phyloP scores from a whole-genome alignment of 2,797 vertebrate genomes.

The Typhlichthys subterraneus region DNA sequence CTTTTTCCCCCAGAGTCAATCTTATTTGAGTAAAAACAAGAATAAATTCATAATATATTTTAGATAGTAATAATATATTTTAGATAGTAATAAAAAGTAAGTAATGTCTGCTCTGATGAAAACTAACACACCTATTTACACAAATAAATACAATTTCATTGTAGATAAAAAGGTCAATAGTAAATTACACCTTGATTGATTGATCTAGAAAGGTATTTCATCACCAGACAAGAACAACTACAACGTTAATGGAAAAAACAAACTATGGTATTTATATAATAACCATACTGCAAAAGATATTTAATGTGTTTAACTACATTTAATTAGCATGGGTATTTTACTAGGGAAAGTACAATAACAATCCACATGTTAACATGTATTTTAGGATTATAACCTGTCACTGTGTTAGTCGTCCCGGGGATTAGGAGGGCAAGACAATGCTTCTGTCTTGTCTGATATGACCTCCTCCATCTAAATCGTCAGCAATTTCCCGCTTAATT shows the following conservation, averaged over 20 bases:
- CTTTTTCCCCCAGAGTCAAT: neutral
- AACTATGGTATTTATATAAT: slow-evolving; percentile 1
- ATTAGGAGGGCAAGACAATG: slow-evolving; percentile 73
- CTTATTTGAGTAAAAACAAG: neutral
- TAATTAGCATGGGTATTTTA: neutral
- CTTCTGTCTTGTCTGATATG: slow-evolving; percentile 80
- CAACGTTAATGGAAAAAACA: too few species aligned
- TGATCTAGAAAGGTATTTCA: slow-evolving; percentile 45
- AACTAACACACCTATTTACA: too few species aligned
- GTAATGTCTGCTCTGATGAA: neutral
- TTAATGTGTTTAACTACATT: too few species aligned
- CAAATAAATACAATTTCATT: too few species aligned
- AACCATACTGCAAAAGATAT: slow-evolving; percentile 37
- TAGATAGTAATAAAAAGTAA: neutral
- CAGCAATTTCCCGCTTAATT: slow-evolving; percentile 84
- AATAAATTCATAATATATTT: neutral
- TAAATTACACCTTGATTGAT: slow-evolving; percentile 31
- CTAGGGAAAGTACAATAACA: too few species aligned
- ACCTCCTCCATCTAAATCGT: slow-evolving; percentile 79
- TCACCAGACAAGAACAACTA: slow-evolving; percentile 20
- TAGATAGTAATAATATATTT: neutral
- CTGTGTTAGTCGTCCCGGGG: slow-evolving; percentile 49
- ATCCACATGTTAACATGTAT: neutral
- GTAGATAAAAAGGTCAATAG: slow-evolving; percentile 1
- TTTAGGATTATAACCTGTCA: slow-evolving; percentile 10